Base-by-base conservation (phyloP, 2,113 vertebrate species). In the Martes martes region DNA sequence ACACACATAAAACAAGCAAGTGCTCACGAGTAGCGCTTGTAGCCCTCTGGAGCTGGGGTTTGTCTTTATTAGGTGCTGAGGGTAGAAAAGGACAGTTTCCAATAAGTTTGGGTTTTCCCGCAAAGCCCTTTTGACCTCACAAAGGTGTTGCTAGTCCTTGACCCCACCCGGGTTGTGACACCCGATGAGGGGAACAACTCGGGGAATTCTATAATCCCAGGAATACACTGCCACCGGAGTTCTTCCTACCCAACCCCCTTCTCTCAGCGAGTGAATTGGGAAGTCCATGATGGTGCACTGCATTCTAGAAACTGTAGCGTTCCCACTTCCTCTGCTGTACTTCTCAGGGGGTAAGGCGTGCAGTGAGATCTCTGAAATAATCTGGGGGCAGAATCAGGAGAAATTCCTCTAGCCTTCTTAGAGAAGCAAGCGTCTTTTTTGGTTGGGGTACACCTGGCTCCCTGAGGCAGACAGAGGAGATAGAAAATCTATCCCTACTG, bases 261-360 rank as follows among this genome's bases (percentile, higher is more conserved):
- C 39, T 52, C 65, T n/a, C 11, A 73, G 14, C 0, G 15, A 6
- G 6, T 7, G n/a, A 3, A 45, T 78, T 9, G 11, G 3, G 21
- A 57, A 39, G 33, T 7, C 59, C 39, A 7, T 7, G 9, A 28
- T 3, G 9, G 52, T 6, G 10, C 16, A 6, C 36, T 61, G 16
- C 63, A 73, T 50, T 8, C 52, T 33, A 15, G 28, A 39, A 52
- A 19, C 24, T 19, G n/a, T 2, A 26, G 59, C 36, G 14, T 55
- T 80, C 45, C 21, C 36, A 6, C 0, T 19, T 33, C 69, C 59
- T 59, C 4, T 4, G 28, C 18, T 69, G 39, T 31, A 21, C 39
- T 61, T 71, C 39, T 93, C 50, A 13, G 18, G 7, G n/a, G 36
- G 31, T 5, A 4, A 0, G 3, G 42, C 21, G 7, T 11, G 15